Evolutionary conservation across 2,888 invertebrate species (phyloP), one percentile per base, ranked within the genome.

Genomic region (Isoperla grammatica): DNA sequence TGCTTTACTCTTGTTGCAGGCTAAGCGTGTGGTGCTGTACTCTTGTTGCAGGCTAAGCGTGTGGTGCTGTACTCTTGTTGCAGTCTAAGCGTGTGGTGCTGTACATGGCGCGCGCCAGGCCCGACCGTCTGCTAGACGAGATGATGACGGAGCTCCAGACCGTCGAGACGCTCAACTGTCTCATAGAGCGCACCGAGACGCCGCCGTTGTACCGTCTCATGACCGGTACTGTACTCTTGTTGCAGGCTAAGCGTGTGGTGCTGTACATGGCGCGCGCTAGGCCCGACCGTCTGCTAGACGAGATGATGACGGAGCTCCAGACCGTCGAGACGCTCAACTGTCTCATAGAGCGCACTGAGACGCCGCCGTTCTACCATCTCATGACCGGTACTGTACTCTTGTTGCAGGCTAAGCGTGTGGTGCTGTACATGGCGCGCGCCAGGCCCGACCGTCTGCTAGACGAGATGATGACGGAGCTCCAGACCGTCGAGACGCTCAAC

Each of bases 141-240:
- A 86, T 99, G 82, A 95, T 98, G 91, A 88, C 89, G 19, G 98
- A 99, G 75, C 79, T 99, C 65, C 95, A 96, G 78, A 96, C 95
- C 0, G 95, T 97, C 19, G 97, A 97, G 77, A 95, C 96, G 0
- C 80, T 97, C 57, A 95, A 95, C 76, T 95, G 95, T 74, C 82
- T 93, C 66, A 94, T 99, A 67, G 97, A 98, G 75, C 82, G 98
- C 63, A 97, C 95, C 0, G 97, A 98, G 79, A 96, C 97, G 0
- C 96, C 98, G 22, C 99, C 98, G 3, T 99, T 95, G 78, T 99
- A 95, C 76, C 84, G 98, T 40, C 82, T 97, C 68, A 95, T 94
- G 1, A 89, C 90, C 67, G n/a, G n/a, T n/a, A n/a, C n/a, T n/a
- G n/a, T n/a, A n/a, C n/a, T n/a, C n/a, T n/a, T n/a, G n/a, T 50